Conservation (phyloP, 2,797 vertebrate genomes). For the Smutsia gigantea region DNA sequence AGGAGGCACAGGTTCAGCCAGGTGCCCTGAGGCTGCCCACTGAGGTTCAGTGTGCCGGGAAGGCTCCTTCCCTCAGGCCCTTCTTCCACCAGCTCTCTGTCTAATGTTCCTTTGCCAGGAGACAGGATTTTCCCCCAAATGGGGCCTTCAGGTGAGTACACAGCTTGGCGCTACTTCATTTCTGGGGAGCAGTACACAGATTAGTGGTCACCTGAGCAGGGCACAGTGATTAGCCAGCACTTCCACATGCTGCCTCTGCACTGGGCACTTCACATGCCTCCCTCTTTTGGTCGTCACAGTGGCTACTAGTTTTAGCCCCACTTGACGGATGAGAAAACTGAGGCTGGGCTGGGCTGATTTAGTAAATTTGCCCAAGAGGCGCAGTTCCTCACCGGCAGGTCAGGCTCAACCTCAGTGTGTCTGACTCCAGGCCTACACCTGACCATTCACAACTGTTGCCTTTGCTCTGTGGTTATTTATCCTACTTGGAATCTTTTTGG, state of each 20-base stretch:
- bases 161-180: background rate
- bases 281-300: background rate
- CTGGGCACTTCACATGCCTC: background rate
- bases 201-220: background rate
- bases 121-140: background rate
- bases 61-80: background rate
- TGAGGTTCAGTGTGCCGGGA: fast-evolving
- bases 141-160: background rate
- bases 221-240: background rate
- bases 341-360: background rate
- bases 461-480: background rate
- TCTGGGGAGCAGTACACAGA: background rate
- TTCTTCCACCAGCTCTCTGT: background rate
- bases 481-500: background rate
- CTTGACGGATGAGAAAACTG: background rate
- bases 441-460: too few relatives aligned
- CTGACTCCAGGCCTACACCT: background rate
- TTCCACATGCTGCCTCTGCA: background rate
- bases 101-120: background rate
- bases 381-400: fast-evolving
- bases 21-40: too few relatives aligned
- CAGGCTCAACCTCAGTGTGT: fast-evolving
- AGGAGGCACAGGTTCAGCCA: background rate
- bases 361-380: background rate
- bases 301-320: background rate